A percentile compares a stretch with the other conserved stretches of the same genome.
These are phyloP conservation scores for Muscicapa comitata DNA, from an alignment of 2,797 vertebrate genomes.

Conservation along the genomic window DNA sequence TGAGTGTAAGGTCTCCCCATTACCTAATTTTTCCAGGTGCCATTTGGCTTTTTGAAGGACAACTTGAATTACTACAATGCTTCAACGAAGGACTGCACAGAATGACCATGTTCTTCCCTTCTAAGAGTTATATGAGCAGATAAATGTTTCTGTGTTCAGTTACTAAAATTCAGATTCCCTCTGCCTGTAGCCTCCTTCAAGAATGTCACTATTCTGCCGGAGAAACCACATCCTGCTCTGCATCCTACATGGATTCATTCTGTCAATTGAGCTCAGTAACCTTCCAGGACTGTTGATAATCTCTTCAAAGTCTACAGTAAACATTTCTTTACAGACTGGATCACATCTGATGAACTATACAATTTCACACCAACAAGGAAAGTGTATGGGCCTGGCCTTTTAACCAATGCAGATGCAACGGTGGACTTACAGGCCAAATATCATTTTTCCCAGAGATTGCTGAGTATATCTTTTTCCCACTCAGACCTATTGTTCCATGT, in stretches of 20 bases:
- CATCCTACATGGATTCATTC: background rate
- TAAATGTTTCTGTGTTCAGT: background rate
- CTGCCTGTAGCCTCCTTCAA: background rate
- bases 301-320: background rate
- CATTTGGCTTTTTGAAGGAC: background rate
- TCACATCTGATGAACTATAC: background rate
- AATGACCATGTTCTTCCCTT: background rate
- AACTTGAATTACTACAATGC: background rate
- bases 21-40: background rate
- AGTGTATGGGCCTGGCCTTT: background rate
- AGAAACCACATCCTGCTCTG: background rate
- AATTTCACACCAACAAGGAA: background rate
- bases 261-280: background rate
- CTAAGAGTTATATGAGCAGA: background rate
- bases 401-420: background rate
- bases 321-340: background rate
- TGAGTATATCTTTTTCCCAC: background rate
- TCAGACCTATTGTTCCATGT: background rate
- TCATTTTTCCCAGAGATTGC: background rate
- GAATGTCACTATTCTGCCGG: background rate
- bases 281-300: background rate
- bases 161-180: background rate
- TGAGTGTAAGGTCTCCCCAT: background rate
- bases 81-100: background rate
- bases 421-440: background rate